Evolutionary conservation across 1,140 invertebrate species (phyloP).

Genomic region (Bombus soroeensis): DNA sequence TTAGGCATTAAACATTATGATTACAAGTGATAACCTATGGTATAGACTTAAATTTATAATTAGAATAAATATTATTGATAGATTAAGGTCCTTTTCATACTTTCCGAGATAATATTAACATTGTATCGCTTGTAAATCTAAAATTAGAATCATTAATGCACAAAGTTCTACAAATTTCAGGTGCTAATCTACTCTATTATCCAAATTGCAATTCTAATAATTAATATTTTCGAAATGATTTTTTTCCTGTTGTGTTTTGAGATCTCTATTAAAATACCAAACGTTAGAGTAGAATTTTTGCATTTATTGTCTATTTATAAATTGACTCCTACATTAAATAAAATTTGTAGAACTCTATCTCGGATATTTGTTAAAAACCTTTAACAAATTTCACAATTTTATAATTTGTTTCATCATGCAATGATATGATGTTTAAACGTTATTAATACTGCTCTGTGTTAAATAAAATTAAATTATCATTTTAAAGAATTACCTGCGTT

Average conservation of each 20-base stretch:
- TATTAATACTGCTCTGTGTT: constrained; percentile 57
- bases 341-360: constrained; percentile 9
- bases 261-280: background rate
- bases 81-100: constrained; percentile 66
- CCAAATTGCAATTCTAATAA: background rate
- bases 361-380: background rate
- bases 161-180: constrained; percentile 5
- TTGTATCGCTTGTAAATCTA: constrained; percentile 56
- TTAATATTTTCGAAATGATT: background rate
- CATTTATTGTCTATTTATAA: constrained; percentile 6
- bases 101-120: constrained; percentile 68
- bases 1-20: constrained; percentile 53
- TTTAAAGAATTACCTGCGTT: constrained; percentile 5
- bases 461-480: constrained; percentile 20
- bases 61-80: constrained; percentile 72
- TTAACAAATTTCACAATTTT: background rate
- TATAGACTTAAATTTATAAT: constrained; percentile 63
- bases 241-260: background rate
- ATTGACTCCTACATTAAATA: background rate
- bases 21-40: constrained; percentile 47
- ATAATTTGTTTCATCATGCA: background rate
- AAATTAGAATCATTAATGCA: constrained; percentile 70
- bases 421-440: background rate
- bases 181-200: background rate
- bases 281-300: background rate